Percentiles rank a stretch among this genome's conserved stretches.
Evolutionary conservation across 1,140 invertebrate species (phyloP).

Genomic region (Drosophila kurseongensis): DNA sequence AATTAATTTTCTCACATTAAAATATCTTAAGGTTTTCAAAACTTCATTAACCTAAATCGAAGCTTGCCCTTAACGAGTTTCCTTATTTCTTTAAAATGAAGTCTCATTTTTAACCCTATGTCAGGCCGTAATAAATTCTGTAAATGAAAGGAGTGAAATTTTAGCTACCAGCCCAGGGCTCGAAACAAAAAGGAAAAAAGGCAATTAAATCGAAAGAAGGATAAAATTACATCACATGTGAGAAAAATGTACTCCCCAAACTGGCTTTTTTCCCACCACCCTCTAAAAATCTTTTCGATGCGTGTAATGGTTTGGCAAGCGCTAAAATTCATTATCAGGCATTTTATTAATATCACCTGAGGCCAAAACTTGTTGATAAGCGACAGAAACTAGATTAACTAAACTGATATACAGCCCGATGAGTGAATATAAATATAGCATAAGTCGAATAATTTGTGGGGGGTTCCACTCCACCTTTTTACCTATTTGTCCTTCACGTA

Average conservation of each 20-base stretch:
- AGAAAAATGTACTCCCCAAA: conserved; percentile 1
- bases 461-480: not conserved
- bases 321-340: conserved; percentile 33
- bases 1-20: too few species aligned
- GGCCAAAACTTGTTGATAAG: conserved; percentile 18
- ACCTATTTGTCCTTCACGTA: not conserved
- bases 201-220: conserved; percentile 23
- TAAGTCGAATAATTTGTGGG: conserved; percentile 1
- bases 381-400: conserved; percentile 20
- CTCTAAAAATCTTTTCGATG: not conserved
- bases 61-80: not conserved
- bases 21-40: too few species aligned
- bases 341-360: conserved; percentile 17
- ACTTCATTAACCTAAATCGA: too few species aligned
- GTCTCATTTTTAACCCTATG: not conserved
- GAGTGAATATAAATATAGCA: conserved; percentile 18
- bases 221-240: conserved; percentile 11
- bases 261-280: not conserved
- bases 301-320: conserved; percentile 40
- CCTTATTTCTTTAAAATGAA: not conserved
- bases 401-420: conserved; percentile 9
- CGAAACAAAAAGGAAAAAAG: conserved; percentile 10
- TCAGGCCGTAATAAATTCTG: conserved; percentile 18
- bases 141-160: conserved; percentile 9
- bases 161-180: not conserved